Evolutionary conservation across 2,888 invertebrate species (phyloP), one percentile per base, ranked within the genome.

Genomic region (Agonopterix subpropinquella): DNA sequence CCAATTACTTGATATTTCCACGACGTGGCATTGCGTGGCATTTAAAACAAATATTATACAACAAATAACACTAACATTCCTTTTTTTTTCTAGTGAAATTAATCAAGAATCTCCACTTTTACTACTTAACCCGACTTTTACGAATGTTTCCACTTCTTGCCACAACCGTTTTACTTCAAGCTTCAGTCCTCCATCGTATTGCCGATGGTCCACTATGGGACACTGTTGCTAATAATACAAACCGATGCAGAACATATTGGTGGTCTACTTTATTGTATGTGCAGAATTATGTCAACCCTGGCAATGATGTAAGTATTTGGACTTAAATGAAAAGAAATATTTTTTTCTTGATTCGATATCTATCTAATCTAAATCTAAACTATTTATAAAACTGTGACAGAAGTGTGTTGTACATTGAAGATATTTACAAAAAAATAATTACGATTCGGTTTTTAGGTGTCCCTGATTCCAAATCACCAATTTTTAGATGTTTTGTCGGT

Each of bases 61-160:
- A 2, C 18, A 18, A 18, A 18, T 1, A 18, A 18, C 18, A 1
- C 18, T 18, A 4, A 18, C 3, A 18, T 18, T 18, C 2, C 18
- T 37, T 37, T 37, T 37, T 37, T 37, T 9, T 59, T 60, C 42
- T 53, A 70, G 70, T 43, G 51, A 44, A 53, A 11, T 53, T 79
- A 1, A 9, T 77, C 3, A 70, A 65, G 47, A 77, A 65, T n/a
- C 50, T 80, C 2, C 79, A 78, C 49, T 36, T 68, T 10, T 78
- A 76, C 51, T 79, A 77, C 55, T 43, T 78, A 10, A 64, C 70
- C 49, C 70, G 79, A 9, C 51, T 75, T 7, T 53, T 80, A 5
- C 68, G 79, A 0, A 70, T 79, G 68, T 77, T 78, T 36, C 79
- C 79, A 0, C 48, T 78, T 28, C 55, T 80, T 15, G 79, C 74